Percentiles rank a stretch among this genome's conserved stretches.
Conservation (phyloP, 2,113 vertebrate species). For the Tretioscincus oriximinensis region DNA sequence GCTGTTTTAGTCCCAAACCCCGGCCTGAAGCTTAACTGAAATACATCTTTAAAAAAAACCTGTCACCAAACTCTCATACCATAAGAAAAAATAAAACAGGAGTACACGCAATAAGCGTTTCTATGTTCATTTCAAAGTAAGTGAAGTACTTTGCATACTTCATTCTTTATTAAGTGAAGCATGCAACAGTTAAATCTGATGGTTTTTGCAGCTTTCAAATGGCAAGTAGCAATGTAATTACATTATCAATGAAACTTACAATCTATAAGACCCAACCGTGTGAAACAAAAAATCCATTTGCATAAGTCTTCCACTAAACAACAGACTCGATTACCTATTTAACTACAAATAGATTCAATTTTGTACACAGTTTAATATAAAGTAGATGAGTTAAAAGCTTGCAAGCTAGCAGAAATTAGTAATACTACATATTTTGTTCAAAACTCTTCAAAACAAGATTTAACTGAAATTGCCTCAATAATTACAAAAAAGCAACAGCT, state of each 20-base stretch:
- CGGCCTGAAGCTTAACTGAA: too few species aligned
- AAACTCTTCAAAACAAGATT: accelerated
- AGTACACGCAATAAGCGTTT: conserved; percentile 4
- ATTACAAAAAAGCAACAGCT: background rate
- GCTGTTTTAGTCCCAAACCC: too few species aligned
- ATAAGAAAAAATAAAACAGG: background rate
- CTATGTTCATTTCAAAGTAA: background rate
- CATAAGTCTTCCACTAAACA: conserved; percentile 54
- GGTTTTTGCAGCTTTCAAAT: conserved; percentile 11
- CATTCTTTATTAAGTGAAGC: conserved; percentile 18
- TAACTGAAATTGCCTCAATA: background rate
- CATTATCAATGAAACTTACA: conserved; percentile 44
- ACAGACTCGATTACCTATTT: conserved; percentile 54
- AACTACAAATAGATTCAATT: conserved; percentile 52
- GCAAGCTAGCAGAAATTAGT: background rate
- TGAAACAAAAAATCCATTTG: conserved; percentile 56
- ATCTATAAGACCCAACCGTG: conserved; percentile 46
- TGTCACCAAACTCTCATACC: background rate
- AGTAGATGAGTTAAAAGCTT: conserved; percentile 16
- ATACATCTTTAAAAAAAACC: too few species aligned
- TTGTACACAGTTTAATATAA: conserved; percentile 23
- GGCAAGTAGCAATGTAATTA: conserved; percentile 45
- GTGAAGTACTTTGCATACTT: too few species aligned
- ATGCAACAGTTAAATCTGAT: conserved; percentile 2
- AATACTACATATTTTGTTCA: background rate